Percentiles rank a stretch among this genome's conserved stretches.
These are phyloP conservation scores for Azemiops feae DNA, from an alignment of 2,113 vertebrate genomes.

Conservation along the genomic window DNA sequence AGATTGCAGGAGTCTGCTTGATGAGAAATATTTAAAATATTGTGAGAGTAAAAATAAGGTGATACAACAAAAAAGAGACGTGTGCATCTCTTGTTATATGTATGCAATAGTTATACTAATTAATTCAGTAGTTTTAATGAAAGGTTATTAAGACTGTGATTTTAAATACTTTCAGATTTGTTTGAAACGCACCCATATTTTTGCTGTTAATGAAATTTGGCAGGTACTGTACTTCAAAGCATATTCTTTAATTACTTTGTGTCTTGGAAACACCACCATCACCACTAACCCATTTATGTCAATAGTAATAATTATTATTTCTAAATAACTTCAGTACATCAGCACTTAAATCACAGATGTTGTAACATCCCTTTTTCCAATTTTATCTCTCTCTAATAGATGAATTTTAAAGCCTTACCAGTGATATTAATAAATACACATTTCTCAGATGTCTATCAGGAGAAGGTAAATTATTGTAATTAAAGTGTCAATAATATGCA, in stretches of 20 bases:
- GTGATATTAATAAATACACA: slow-evolving; percentile 30
- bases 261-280: slow-evolving; percentile 32
- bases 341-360: slow-evolving; percentile 39
- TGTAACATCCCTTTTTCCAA: slow-evolving; percentile 24
- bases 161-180: not conserved
- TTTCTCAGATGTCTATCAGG: slow-evolving; percentile 52
- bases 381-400: slow-evolving; percentile 30
- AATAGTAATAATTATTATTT: slow-evolving; percentile 46
- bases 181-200: not conserved
- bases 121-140: not conserved
- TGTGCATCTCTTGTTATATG: not conserved
- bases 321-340: slow-evolving; percentile 32
- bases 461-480: slow-evolving; percentile 56
- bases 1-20: not conserved
- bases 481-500: slow-evolving; percentile 35
- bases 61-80: not conserved
- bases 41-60: not conserved
- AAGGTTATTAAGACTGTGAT: not conserved
- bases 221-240: not conserved
- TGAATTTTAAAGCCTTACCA: slow-evolving; percentile 35
- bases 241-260: slow-evolving; percentile 27
- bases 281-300: slow-evolving; percentile 37
- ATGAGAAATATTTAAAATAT: not conserved
- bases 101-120: not conserved
- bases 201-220: slow-evolving; percentile 9